Conservation (phyloP, 2,113 vertebrate species). For the Danio rerio region GRCz12tu NC_133192.1:38333501-38334000, state of each 20-base stretch:
- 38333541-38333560: conserved; percentile 39
- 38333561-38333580: conserved; percentile 40
- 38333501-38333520: background rate
- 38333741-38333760: conserved; percentile 47
- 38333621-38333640: conserved; percentile 48
- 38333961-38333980: conserved; percentile 68
- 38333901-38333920: conserved; percentile 65
- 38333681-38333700: conserved; percentile 32
- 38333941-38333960: conserved; percentile 68
- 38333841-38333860: conserved; percentile 43
- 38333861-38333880: conserved; percentile 60
- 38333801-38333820: conserved; percentile 55
- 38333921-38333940: conserved; percentile 61
- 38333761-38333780: conserved; percentile 52
- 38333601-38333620: conserved; percentile 42
- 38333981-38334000: conserved; percentile 75
- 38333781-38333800: conserved; percentile 45
- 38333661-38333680: conserved; percentile 12
- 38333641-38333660: conserved; percentile 49
- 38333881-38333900: conserved; percentile 55
- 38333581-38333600: conserved; percentile 47
- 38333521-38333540: conserved; percentile 13
- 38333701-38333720: conserved; percentile 47
- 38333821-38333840: conserved; percentile 18
- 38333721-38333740: conserved; percentile 53